phyloP scores from a whole-genome alignment of 1,140 invertebrate species.

The Anoplolepis gracilipes region DNA sequence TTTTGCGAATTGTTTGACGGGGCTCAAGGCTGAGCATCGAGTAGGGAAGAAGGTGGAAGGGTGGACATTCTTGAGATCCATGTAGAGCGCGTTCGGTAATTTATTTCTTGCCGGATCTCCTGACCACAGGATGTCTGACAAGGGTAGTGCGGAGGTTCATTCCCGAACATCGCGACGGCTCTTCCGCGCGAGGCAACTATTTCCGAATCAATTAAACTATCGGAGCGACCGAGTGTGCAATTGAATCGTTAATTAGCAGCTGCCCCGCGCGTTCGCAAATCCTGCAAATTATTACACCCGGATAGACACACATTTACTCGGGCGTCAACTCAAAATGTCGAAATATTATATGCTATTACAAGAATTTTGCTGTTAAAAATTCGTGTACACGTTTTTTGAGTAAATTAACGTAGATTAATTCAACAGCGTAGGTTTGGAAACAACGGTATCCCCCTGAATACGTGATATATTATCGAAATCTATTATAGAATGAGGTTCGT shows the following conservation, averaged over 20 bases:
- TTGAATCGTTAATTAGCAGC: constrained; percentile 78
- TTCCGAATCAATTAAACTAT: constrained; percentile 85
- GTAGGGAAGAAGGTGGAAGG: constrained; percentile 64
- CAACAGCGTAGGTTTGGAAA: neutral
- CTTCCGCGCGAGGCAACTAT: constrained; percentile 78
- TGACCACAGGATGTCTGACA: constrained; percentile 78
- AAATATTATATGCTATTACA: neutral
- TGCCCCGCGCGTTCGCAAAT: constrained; percentile 26
- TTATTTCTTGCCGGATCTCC: constrained; percentile 83
- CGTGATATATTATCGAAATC: constrained; percentile 57
- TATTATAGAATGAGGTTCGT: constrained; percentile 62
- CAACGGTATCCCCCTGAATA: neutral
- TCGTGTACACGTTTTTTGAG: neutral
- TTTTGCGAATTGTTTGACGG: constrained; percentile 66
- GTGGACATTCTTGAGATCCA: constrained; percentile 77
- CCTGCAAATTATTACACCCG: constrained; percentile 47
- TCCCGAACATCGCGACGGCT: constrained; percentile 59
- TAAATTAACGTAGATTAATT: constrained; percentile 12
- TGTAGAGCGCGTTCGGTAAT: constrained; percentile 73
- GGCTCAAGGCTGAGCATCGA: neutral
- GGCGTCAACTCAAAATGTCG: neutral
- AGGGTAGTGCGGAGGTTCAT: constrained; percentile 73
- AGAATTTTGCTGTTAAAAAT: neutral
- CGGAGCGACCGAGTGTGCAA: constrained; percentile 66
- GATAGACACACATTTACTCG: neutral